Conservation (phyloP, 2,797 vertebrate genomes). For the Ataeniobius toweri region DNA sequence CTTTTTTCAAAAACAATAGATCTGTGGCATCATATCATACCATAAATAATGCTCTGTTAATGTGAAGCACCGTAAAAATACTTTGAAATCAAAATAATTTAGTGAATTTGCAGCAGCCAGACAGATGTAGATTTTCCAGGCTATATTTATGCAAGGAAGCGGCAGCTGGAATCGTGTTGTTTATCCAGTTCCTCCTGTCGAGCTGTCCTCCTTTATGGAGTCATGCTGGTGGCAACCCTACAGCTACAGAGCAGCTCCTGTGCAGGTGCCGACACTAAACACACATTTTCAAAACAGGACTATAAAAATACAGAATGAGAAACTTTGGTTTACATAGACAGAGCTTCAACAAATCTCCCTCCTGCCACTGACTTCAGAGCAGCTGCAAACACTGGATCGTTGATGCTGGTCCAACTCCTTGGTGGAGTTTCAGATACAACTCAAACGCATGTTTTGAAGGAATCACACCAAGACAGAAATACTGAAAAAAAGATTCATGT, state of each 20-base stretch:
- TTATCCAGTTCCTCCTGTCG: conserved; percentile 30
- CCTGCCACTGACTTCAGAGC: conserved; percentile 7
- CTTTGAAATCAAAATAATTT: background rate
- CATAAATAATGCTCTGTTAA: background rate
- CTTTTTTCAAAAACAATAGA: background rate
- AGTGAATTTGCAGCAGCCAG: conserved; percentile 1
- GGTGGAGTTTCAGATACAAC: background rate
- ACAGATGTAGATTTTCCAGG: background rate
- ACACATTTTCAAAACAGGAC: conserved; percentile 11
- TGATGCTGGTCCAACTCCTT: conserved; percentile 5
- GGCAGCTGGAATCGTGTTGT: conserved; percentile 25
- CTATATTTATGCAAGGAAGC: background rate
- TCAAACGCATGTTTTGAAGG: background rate
- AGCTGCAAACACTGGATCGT: background rate
- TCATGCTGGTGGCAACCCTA: conserved; percentile 35
- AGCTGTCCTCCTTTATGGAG: conserved; percentile 42
- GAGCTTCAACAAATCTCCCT: conserved; percentile 4
- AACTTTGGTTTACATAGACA: background rate
- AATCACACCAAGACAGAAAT: background rate
- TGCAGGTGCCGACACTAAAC: conserved; percentile 21
- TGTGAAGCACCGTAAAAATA: background rate
- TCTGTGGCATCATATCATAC: background rate
- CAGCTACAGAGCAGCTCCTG: conserved; percentile 18
- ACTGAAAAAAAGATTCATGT: background rate
- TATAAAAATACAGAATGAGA: conserved; percentile 12